Evolutionary conservation across 2,888 invertebrate species (phyloP), one percentile per base, ranked within the genome.

Genomic region (Lochmaea crataegi): DNA sequence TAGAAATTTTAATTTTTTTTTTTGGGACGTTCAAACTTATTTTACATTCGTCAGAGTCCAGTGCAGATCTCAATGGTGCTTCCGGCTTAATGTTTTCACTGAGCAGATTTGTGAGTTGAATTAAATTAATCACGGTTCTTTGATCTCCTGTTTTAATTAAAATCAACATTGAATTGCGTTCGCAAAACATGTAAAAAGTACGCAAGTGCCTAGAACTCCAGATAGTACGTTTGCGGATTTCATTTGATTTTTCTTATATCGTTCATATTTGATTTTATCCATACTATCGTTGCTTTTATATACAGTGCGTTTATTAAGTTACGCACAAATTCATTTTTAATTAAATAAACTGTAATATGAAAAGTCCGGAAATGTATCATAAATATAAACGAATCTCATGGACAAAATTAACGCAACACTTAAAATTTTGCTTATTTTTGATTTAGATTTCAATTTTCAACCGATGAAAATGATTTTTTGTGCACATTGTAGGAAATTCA

Each of bases 71-170:
- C 45, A 68, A 60, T 60, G 26, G 45, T 60, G 68, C 38, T 48
- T 60, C 48, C 60, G 60, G 66, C 70, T 71, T 71, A 72, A 51
- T 61, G 68, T 73, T 66, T 58, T 68, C 63, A 72, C 63, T 42
- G 64, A 32, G n/a, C 69, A 63, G 57, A 68, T 73, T 75, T 69
- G 68, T 64, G 63, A 65, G 68, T 70, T 70, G 75, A 78, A 75
- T 75, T 71, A 73, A 73, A 75, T 75, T 71, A 73, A 73, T 73
- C 72, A 64, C 65, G 75, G 72, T 75, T 73, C 75, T 75, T 75
- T 75, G 71, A 73, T 73, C 68, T 68, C 56, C 26, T 18, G 64
- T 70, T 71, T 69, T 73, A 77, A 78, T 78, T 78, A 77, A 76
- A 78, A 76, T 71, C 65, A 57, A 58, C 68, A 53, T 68, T 60